A percentile compares a stretch with the other conserved stretches of the same genome.
phyloP scores from a whole-genome alignment of 1,140 invertebrate genomes.

The Acyrthosiphon pisum region DNA sequence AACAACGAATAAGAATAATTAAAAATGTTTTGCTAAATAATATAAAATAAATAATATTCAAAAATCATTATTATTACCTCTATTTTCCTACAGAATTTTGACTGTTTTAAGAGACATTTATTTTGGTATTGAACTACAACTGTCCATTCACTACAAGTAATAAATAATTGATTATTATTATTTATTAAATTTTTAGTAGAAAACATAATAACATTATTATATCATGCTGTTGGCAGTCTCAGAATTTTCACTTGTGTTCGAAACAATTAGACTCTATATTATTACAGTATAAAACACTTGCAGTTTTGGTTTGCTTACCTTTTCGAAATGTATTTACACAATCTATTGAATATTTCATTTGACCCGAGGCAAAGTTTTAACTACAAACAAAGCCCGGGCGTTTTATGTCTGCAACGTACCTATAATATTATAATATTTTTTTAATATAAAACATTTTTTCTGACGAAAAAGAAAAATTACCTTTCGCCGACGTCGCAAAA shows the following conservation, averaged over 20 bases:
- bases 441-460: slow-evolving; percentile 1
- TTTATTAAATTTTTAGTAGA: background rate
- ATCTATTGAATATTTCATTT: background rate
- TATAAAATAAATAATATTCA: too few species aligned
- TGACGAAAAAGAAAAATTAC: background rate
- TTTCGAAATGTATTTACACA: background rate
- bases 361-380: background rate
- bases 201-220: background rate
- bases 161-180: too few species aligned
- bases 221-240: background rate
- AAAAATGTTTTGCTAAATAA: too few species aligned
- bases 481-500: background rate
- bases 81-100: too few species aligned
- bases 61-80: too few species aligned
- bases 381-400: background rate
- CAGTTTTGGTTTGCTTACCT: background rate
- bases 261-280: background rate
- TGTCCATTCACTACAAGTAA: background rate
- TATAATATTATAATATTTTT: background rate
- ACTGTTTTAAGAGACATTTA: too few species aligned
- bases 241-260: background rate
- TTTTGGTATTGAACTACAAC: background rate
- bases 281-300: background rate
- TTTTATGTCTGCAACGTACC: background rate
- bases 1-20: too few species aligned